Conservation (phyloP, 2,888 invertebrate species). For the Gibbula magus region DNA sequence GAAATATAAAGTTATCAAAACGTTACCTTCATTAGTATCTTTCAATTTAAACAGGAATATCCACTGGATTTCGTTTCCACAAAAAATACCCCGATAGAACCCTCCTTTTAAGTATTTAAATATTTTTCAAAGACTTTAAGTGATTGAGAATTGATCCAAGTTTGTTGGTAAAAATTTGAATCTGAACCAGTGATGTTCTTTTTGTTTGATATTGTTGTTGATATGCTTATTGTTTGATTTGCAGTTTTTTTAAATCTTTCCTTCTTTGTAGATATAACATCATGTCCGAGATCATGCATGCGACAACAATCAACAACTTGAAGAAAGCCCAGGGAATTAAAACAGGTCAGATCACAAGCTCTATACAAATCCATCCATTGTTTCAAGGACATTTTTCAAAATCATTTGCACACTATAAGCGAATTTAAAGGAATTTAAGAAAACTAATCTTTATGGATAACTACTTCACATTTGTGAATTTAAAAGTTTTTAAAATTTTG, state of each 20-base stretch:
- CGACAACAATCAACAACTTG: slow-evolving; percentile 91
- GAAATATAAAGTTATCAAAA: no score
- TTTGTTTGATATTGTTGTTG: neutral
- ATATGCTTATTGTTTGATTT: neutral
- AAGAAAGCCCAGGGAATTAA: slow-evolving; percentile 86
- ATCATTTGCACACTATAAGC: no score
- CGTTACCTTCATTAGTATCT: no score
- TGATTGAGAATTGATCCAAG: neutral
- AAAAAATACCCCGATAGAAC: no score
- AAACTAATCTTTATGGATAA: no score
- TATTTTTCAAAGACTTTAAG: neutral
- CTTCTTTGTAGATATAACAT: slow-evolving; percentile 83
- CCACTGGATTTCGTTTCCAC: neutral
- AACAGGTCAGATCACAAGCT: slow-evolving; percentile 47
- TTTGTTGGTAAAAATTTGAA: neutral
- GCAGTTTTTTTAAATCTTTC: neutral
- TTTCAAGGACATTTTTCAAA: no score
- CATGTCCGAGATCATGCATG: slow-evolving; percentile 94
- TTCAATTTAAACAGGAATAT: neutral
- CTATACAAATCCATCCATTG: no score
- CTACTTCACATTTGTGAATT: no score
- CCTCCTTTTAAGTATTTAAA: neutral
- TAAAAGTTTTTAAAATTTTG: no score
- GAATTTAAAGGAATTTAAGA: no score
- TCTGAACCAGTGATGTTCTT: neutral